Base-by-base conservation (phyloP, 2,888 invertebrate species). In the Cataglyphis livida region DNA sequence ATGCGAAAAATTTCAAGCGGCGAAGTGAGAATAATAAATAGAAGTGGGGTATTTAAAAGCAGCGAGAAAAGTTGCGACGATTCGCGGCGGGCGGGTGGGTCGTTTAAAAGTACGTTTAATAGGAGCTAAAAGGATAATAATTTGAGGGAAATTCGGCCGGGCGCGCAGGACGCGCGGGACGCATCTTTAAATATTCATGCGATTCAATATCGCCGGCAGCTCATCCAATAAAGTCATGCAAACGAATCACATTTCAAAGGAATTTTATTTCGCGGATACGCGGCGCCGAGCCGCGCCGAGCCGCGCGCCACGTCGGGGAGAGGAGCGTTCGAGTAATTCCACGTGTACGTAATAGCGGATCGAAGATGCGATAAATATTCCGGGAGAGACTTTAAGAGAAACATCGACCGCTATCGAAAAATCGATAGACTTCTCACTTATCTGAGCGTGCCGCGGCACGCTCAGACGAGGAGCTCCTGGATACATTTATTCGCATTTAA, bases 171-270 rank as follows among this genome's bases (percentile, higher is more conserved):
- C 79, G 85, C 85, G 81, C 48, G 48, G 7, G 87, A 84, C 86
- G 85, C 66, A 78, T 83, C 81, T 84, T 91, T 90, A 90, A 91
- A 91, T 91, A 91, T 91, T 91, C 91, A 91, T 91, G 87, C 84
- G 85, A 87, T 87, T 91, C 88, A 88, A 91, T 89, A 88, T 89
- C 65, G 87, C 74, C 57, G 73, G 81, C 83, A 83, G 82, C 82
- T 87, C 83, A 83, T 68, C 84, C 81, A 79, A 78, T 85, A 84
- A 84, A 88, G 84, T 84, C 82, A 83, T 85, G 89, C 87, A 85
- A 88, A 85, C 54, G 68, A 85, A 71, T 48, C 70, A 81, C 81
- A 70, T 84, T 82, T 74, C 73, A 75, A 74, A 71, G 71, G 81
- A 76, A 85, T 73, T 79, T 71, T 68, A 84, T 73, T 64, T 79